phyloP scores from a whole-genome alignment of 2,888 invertebrate genomes.

The Nomada fabriciana region DNA sequence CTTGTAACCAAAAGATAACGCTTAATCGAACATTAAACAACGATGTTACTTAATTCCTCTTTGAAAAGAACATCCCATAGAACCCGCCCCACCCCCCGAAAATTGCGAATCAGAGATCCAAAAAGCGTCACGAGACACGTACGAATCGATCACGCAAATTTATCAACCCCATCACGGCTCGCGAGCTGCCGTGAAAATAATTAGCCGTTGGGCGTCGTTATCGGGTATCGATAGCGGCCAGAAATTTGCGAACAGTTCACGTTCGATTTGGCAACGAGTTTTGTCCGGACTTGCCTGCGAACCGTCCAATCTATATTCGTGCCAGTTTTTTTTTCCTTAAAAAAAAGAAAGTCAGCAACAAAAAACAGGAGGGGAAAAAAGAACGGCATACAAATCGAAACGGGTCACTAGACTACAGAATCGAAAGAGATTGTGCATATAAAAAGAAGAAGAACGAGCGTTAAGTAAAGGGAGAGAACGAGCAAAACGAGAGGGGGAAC shows the following conservation, averaged over 20 bases:
- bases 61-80: background rate
- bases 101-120: slow-evolving; percentile 6
- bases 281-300: slow-evolving; percentile 2
- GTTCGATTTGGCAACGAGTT: slow-evolving; percentile 46
- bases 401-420: slow-evolving; percentile 18
- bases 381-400: slow-evolving; percentile 19
- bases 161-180: slow-evolving; percentile 35
- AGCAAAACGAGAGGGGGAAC: background rate
- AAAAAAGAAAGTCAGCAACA: background rate
- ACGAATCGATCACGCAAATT: background rate
- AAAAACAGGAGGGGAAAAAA: background rate
- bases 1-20: background rate
- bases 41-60: background rate
- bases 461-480: slow-evolving; percentile 14
- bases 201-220: slow-evolving; percentile 22
- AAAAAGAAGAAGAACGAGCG: slow-evolving; percentile 5
- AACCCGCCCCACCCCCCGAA: background rate
- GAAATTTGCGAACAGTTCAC: slow-evolving; percentile 23
- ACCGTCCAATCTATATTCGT: slow-evolving; percentile 4
- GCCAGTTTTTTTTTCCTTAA: slow-evolving; percentile 3
- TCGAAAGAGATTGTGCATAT: background rate
- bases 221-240: slow-evolving; percentile 44
- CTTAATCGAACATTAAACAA: slow-evolving; percentile 11
- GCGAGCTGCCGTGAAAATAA: slow-evolving; percentile 37
- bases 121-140: slow-evolving; percentile 23